Evolutionary conservation across 2,888 invertebrate genomes (phyloP).

Genomic region (Cryptus viduatorius): DNA sequence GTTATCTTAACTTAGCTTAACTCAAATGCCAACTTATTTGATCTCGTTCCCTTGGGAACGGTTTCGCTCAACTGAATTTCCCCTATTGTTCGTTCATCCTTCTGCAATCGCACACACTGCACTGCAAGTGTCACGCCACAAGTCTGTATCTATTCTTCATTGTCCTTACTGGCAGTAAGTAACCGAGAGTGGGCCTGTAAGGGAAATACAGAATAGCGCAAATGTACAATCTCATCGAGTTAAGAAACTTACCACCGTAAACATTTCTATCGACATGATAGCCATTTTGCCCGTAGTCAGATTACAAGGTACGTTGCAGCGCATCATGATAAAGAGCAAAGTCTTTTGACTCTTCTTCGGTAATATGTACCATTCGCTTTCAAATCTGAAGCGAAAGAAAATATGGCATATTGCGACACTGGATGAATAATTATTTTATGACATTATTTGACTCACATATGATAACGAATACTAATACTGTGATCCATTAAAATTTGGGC

Average conservation of each 20-base stretch:
- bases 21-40: too few species aligned
- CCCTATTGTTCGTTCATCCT: too few species aligned
- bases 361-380: not conserved
- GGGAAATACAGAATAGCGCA: too few species aligned
- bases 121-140: too few species aligned
- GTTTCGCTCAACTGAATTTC: too few species aligned
- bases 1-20: too few species aligned
- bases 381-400: not conserved
- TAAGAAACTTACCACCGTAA: not conserved
- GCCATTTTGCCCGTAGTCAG: not conserved
- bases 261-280: not conserved
- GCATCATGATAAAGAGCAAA: not conserved
- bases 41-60: too few species aligned
- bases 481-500: conserved; percentile 31
- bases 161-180: too few species aligned
- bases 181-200: too few species aligned
- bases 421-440: not conserved
- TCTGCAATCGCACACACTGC: too few species aligned
- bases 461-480: conserved; percentile 14
- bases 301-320: not conserved
- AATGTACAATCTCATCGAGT: too few species aligned
- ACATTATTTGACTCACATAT: conserved; percentile 2
- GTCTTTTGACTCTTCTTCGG: not conserved
- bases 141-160: too few species aligned
- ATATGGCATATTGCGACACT: not conserved